phyloP scores from a whole-genome alignment of 1,140 invertebrate species.

The Ptiloglossa arizonensis region DNA sequence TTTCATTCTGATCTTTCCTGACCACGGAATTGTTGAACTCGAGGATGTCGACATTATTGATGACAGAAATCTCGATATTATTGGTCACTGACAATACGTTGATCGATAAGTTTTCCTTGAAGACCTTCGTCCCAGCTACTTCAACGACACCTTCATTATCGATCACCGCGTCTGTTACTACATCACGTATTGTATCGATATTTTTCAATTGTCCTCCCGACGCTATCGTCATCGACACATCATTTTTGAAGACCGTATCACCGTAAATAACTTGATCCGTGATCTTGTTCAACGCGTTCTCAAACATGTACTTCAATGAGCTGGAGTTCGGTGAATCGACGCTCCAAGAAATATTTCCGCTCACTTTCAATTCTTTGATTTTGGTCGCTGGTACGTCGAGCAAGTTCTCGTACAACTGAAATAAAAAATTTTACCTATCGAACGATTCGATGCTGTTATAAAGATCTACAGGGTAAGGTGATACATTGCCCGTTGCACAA shows the following conservation, averaged over 20 bases:
- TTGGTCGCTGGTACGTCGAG: constrained; percentile 16
- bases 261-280: constrained; percentile 62
- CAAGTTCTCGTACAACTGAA: constrained; percentile 57
- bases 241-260: constrained; percentile 35
- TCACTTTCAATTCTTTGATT: constrained; percentile 43
- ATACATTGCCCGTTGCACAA: too few relatives aligned
- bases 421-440: too few relatives aligned
- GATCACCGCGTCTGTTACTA: constrained; percentile 63
- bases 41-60: constrained; percentile 66
- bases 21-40: constrained; percentile 63
- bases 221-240: constrained; percentile 33
- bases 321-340: not conserved
- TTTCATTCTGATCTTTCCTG: constrained; percentile 57
- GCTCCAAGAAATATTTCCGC: constrained; percentile 57
- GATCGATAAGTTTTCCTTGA: constrained; percentile 53
- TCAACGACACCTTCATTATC: constrained; percentile 40
- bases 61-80: constrained; percentile 46
- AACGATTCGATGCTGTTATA: not conserved
- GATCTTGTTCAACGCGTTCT: constrained; percentile 66
- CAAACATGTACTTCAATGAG: constrained; percentile 52
- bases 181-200: constrained; percentile 53
- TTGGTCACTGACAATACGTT: constrained; percentile 38
- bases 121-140: constrained; percentile 64
- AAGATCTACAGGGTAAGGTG: too few relatives aligned
- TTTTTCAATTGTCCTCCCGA: constrained; percentile 15